Evolutionary conservation across 2,113 vertebrate species (phyloP).

Genomic region (Pogona vitticeps): DNA sequence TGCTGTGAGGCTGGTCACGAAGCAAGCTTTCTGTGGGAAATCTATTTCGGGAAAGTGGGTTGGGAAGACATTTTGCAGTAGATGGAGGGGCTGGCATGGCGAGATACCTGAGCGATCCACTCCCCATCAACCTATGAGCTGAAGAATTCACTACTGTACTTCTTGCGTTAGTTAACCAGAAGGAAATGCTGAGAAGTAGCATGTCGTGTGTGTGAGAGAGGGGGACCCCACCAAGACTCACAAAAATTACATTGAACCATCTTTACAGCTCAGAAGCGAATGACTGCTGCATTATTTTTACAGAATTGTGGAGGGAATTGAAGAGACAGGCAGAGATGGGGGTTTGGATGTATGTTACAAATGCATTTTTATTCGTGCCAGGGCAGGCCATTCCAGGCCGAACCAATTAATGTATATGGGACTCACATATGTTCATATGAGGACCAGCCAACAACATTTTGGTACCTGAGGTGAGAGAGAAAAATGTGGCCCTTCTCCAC

Average conservation of each 20-base stretch:
- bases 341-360: no score
- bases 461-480: background rate
- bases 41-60: slow-evolving; percentile 10
- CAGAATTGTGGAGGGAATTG: background rate
- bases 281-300: no score
- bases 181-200: background rate
- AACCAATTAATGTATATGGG: background rate
- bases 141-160: background rate
- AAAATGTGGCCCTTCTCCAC: background rate
- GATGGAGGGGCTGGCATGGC: background rate
- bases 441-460: background rate
- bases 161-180: background rate
- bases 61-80: background rate
- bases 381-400: no score
- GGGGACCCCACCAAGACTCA: background rate
- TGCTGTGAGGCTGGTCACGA: background rate
- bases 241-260: background rate
- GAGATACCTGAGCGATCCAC: background rate
- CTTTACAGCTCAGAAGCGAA: background rate
- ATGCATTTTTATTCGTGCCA: no score
- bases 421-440: background rate
- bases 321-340: no score
- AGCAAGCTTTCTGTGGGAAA: background rate
- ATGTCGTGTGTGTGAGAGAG: background rate
- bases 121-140: background rate